Evolutionary conservation across 1,140 invertebrate genomes (phyloP).

Genomic region (Subanguina moxae): DNA sequence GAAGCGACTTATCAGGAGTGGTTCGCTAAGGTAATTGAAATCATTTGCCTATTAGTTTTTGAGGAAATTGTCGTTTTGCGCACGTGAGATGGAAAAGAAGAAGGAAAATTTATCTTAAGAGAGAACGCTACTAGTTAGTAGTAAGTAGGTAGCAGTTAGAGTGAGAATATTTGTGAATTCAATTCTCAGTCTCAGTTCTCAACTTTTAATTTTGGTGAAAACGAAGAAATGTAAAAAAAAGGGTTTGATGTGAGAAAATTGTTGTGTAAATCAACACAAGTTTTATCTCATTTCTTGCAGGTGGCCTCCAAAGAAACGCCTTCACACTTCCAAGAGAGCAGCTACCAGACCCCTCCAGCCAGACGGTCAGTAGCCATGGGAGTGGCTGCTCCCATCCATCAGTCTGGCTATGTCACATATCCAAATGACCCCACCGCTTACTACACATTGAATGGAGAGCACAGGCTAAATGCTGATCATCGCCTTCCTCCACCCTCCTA

Average conservation of each 20-base stretch:
- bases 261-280: too few relatives aligned
- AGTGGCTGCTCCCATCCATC: slow-evolving; percentile 13
- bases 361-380: slow-evolving; percentile 1
- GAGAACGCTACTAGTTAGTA: neutral
- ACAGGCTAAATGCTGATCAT: slow-evolving; percentile 26
- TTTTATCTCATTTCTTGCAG: too few relatives aligned
- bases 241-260: too few relatives aligned
- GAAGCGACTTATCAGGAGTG: slow-evolving; percentile 57
- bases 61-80: neutral
- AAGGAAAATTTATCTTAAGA: neutral
- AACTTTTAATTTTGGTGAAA: too few relatives aligned
- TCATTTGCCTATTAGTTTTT: slow-evolving; percentile 3
- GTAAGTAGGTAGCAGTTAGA: neutral
- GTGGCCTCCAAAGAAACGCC: slow-evolving; percentile 54
- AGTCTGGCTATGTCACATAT: slow-evolving; percentile 48
- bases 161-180: neutral
- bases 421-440: slow-evolving; percentile 54
- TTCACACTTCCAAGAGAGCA: slow-evolving; percentile 41
- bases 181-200: too few relatives aligned
- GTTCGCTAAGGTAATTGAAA: slow-evolving; percentile 37
- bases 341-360: slow-evolving; percentile 31
- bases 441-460: slow-evolving; percentile 56
- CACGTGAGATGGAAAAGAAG: neutral
- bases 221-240: too few relatives aligned
- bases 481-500: slow-evolving; percentile 37